Evolutionary conservation across 1,140 invertebrate species (phyloP).

Genomic region (Nephila pilipes): DNA sequence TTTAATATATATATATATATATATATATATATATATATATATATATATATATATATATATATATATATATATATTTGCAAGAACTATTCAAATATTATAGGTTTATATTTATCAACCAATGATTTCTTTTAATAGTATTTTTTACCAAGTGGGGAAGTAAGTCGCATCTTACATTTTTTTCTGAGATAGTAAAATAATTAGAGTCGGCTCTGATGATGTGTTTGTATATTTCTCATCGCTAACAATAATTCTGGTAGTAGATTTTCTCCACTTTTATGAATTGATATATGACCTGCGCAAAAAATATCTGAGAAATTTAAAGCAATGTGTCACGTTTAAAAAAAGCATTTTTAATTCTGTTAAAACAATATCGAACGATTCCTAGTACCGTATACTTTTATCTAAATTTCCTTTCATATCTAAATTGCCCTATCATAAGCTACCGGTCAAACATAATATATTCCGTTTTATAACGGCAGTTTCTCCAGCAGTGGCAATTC

Average conservation of each 20-base stretch:
- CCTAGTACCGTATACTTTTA: conserved; percentile 54
- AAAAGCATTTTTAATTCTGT: not conserved
- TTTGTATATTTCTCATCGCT: conserved; percentile 56
- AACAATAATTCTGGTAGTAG: conserved; percentile 65
- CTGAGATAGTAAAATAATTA: too few relatives aligned
- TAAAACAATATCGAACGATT: not conserved
- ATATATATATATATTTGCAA: too few relatives aligned
- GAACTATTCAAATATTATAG: too few relatives aligned
- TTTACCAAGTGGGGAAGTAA: too few relatives aligned
- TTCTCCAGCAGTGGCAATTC: too few relatives aligned
- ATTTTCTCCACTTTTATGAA: conserved; percentile 72
- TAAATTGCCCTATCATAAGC: conserved; percentile 77
- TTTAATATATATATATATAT: too few relatives aligned
- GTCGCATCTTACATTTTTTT: too few relatives aligned
- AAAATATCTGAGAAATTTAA: conserved; percentile 22
- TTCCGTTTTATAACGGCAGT: conserved; percentile 59
- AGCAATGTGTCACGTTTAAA: not conserved
- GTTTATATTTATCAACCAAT: too few relatives aligned
- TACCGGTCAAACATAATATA: conserved; percentile 59
- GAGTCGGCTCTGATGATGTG: too few relatives aligned
- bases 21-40: too few relatives aligned
- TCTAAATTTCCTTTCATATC: conserved; percentile 75
- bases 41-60: too few relatives aligned
- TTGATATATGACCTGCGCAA: conserved; percentile 33
- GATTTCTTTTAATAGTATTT: too few relatives aligned